Evolutionary conservation across 2,888 invertebrate genomes (phyloP).

Genomic region (Tridacna crocea): DNA sequence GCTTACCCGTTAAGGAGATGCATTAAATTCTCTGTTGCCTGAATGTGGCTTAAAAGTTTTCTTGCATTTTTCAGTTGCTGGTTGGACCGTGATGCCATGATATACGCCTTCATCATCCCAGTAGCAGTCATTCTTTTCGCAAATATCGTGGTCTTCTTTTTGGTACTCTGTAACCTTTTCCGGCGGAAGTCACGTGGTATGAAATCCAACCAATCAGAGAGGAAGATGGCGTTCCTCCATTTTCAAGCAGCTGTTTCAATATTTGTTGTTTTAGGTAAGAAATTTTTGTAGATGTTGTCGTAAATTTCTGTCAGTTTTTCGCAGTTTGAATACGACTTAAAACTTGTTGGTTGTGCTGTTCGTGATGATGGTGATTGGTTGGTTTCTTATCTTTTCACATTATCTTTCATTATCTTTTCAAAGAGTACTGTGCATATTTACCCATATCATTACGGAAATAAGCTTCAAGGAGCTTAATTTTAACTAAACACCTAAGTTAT

Average conservation of each 20-base stretch:
- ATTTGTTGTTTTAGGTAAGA: slow-evolving; percentile 69
- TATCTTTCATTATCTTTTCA: background rate
- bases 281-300: background rate
- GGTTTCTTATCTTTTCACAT: background rate
- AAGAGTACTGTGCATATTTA: background rate
- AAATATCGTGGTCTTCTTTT: slow-evolving; percentile 71
- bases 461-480: too few relatives aligned
- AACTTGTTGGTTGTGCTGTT: background rate
- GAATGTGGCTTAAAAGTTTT: too few relatives aligned
- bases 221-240: slow-evolving; percentile 74
- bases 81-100: slow-evolving; percentile 74
- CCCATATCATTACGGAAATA: background rate
- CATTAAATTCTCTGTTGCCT: too few relatives aligned
- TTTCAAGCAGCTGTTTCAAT: slow-evolving; percentile 75
- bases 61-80: slow-evolving; percentile 75
- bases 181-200: slow-evolving; percentile 77
- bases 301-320: background rate
- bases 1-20: too few relatives aligned
- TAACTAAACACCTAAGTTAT: too few relatives aligned
- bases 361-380: background rate
- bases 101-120: slow-evolving; percentile 79
- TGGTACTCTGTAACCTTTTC: slow-evolving; percentile 74
- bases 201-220: slow-evolving; percentile 81
- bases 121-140: slow-evolving; percentile 72
- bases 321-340: background rate